These are phyloP conservation scores for Thalassarche chlororhynchos DNA, from an alignment of 2,113 vertebrate genomes.

Conservation along the genomic window DNA sequence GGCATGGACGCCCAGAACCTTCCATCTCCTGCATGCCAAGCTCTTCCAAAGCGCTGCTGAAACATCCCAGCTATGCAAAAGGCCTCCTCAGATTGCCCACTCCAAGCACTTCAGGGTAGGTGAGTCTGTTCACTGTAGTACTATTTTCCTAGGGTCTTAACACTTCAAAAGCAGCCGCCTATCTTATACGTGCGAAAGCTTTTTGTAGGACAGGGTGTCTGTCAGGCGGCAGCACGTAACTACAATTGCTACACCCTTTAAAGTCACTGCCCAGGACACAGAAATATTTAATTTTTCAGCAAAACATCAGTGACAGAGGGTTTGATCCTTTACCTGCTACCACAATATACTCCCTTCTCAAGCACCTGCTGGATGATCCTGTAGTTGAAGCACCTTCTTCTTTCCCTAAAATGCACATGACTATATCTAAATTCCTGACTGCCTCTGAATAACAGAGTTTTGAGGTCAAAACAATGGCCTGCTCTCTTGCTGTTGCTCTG, in stretches of 20 bases:
- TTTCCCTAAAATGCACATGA: accelerated
- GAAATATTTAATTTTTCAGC: not conserved
- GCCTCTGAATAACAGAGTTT: not conserved
- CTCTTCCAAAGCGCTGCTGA: not conserved
- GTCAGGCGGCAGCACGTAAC: not conserved
- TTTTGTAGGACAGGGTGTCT: not conserved
- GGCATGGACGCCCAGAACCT: not conserved
- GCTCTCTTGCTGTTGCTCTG: not conserved
- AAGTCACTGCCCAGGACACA: not conserved
- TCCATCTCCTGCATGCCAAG: not conserved
- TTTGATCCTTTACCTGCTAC: not conserved
- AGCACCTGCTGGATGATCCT: not conserved
- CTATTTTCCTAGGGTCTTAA: not conserved
- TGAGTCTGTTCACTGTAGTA: not conserved
- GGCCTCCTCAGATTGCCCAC: not conserved
- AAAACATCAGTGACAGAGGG: not conserved
- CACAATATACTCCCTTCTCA: not conserved
- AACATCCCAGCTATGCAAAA: not conserved
- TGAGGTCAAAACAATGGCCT: not conserved
- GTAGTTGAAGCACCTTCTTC: not conserved
- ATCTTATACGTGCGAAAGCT: accelerated
- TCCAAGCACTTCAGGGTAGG: not conserved
- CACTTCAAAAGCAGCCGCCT: not conserved
- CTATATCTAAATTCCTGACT: not conserved
- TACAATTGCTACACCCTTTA: not conserved